Evolutionary conservation across 2,113 vertebrate species (phyloP), one percentile per base, ranked within the genome.

Genomic region (Phoxinus phoxinus): DNA sequence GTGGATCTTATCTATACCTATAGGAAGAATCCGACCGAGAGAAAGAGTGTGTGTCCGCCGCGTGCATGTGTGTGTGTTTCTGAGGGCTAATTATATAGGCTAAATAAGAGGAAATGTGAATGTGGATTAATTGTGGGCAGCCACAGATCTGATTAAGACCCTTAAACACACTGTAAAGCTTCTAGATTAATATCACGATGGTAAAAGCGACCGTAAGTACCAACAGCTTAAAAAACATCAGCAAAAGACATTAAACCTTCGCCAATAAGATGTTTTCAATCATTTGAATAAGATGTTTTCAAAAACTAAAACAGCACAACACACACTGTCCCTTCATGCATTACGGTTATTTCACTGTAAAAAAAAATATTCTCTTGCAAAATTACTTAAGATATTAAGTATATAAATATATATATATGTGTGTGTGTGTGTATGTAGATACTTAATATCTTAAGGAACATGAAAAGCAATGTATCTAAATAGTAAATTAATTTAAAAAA

Each of bases 1-100:
- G 91, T 93, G 91, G 88, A 88, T 90, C 89, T 92, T 90, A 93
- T 94, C 91, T 91, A 0, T 41, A 93, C 93, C 91, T 92, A 90
- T 88, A 89, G 90, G 92, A 93, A 91, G 90, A 90, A 86, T 10
- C 61, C 37, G 19, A 77, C 51, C 71, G 87, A 90, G 84, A 71
- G n/a, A 79, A 53, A n/a, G 65, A 25, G 41, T 3, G n/a, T 17
- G 72, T 12, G 35, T 41, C 32, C 4, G 35, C 32, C 4, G 35
- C 35, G 10, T 41, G 35, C 35, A 27, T 35, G 65, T 30, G 25
- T 13, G 13, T 53, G 7, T 30, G 10, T 25, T 27, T 27, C 12
- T 63, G 25, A 11, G 4, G n/a, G 58, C 23, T 81, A 41, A 63
- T 46, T 61, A 63, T 35, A 15, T 37, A 58, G n/a, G n/a, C n/a